phyloP scores from a whole-genome alignment of 1,140 invertebrate genomes.

The Hycleus phaleratus region DNA sequence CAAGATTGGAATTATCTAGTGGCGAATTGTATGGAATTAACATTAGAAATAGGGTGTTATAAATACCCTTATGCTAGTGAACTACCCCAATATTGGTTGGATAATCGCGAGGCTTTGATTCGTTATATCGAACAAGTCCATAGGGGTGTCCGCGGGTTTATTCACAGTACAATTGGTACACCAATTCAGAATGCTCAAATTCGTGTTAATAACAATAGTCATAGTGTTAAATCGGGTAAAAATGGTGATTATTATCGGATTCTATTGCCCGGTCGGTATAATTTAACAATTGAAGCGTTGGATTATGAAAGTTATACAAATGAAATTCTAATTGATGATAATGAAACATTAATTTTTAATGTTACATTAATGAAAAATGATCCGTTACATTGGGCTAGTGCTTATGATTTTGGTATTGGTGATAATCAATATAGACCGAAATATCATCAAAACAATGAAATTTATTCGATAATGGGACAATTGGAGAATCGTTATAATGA shows the following conservation, averaged over 20 bases:
- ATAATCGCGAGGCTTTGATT: constrained; percentile 80
- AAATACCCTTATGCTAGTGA: constrained; percentile 78
- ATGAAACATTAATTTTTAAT: constrained; percentile 57
- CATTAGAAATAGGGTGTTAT: constrained; percentile 87
- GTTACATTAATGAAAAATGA: constrained; percentile 73
- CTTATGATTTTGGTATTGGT: constrained; percentile 60
- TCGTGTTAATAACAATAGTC: constrained; percentile 61
- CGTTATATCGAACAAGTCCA: constrained; percentile 87
- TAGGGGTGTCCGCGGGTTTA: constrained; percentile 78
- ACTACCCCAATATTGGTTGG: constrained; percentile 76
- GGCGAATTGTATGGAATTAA: constrained; percentile 91
- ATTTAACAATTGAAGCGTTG: constrained; percentile 62
- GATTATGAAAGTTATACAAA: constrained; percentile 42
- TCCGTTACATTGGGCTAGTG: constrained; percentile 67
- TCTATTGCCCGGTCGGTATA: constrained; percentile 79
- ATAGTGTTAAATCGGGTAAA: constrained; percentile 57
- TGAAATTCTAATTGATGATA: constrained; percentile 47
- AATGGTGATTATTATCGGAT: constrained; percentile 92
- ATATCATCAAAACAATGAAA: constrained; percentile 58
- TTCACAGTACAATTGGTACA: constrained; percentile 67
- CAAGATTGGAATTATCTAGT: constrained; percentile 97
- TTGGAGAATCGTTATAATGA: constrained; percentile 57
- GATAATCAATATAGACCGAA: constrained; percentile 44
- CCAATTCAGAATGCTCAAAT: constrained; percentile 69
- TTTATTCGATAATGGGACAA: constrained; percentile 53